A percentile compares a stretch with the other conserved stretches of the same genome.
Conservation (phyloP, 2,113 vertebrate genomes). For the Opisthocomus hoazin region DNA sequence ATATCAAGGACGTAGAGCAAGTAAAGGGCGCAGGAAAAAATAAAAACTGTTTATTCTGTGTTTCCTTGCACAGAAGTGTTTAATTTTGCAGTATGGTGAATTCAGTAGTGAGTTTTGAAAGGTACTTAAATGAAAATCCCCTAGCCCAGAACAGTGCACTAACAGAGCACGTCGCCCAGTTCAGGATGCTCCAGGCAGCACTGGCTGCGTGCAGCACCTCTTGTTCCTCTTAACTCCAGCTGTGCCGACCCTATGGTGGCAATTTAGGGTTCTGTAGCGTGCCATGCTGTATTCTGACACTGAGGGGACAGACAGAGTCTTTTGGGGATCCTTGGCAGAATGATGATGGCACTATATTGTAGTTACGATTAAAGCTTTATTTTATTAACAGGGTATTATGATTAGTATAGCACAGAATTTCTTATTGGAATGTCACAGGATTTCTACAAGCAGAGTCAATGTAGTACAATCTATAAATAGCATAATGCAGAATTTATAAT, state of each 20-base stretch:
- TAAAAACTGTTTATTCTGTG: neutral
- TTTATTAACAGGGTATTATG: neutral
- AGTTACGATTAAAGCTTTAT: neutral
- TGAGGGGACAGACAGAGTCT: neutral
- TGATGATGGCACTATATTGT: neutral
- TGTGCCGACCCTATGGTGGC: accelerated
- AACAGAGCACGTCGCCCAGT: accelerated
- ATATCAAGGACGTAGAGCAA: neutral
- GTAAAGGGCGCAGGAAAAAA: neutral
- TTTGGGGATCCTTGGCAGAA: neutral
- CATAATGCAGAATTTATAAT: neutral
- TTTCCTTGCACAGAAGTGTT: neutral
- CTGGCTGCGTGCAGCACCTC: neutral
- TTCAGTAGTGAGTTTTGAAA: neutral
- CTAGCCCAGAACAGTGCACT: neutral
- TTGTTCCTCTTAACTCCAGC: neutral
- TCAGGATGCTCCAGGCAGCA: neutral
- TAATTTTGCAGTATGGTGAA: neutral
- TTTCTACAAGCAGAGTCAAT: neutral
- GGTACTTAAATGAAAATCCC: neutral
- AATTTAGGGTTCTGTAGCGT: neutral
- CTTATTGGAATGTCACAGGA: neutral
- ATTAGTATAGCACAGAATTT: neutral
- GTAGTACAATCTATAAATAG: neutral
- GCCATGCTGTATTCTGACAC: accelerated